phyloP scores from a whole-genome alignment of 2,113 vertebrate genomes.

The Heliornis fulica region DNA sequence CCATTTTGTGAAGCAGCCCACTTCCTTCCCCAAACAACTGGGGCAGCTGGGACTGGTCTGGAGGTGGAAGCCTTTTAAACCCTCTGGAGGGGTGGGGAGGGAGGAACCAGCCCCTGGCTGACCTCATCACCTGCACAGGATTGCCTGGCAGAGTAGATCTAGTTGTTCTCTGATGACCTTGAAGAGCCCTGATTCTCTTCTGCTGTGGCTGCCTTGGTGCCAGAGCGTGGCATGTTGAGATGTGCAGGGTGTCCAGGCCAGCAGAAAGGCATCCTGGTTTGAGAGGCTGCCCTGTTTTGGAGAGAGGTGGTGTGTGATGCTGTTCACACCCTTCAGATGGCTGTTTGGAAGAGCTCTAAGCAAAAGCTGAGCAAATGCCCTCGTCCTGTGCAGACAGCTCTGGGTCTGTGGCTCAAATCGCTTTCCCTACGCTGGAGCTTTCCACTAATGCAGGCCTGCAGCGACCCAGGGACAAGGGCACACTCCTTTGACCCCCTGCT shows the following conservation, averaged over 20 bases:
- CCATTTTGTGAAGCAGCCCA: not conserved
- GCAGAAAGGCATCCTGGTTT: not conserved
- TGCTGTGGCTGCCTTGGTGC: not conserved
- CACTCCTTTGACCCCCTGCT: not conserved
- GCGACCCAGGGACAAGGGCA: not conserved
- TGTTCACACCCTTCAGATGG: not conserved
- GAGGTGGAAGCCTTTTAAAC: not conserved
- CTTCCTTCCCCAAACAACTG: not conserved
- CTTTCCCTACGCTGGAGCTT: not conserved
- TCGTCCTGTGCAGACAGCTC: not conserved
- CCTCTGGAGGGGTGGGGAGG: not conserved
- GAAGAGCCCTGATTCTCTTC: not conserved
- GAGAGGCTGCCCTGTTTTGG: not conserved
- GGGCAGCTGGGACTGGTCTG: not conserved
- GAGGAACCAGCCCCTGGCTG: not conserved
- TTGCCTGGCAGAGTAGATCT: not conserved
- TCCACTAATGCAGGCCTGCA: not conserved
- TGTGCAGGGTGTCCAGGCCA: not conserved
- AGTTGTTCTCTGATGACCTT: not conserved
- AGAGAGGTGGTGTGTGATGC: not conserved
- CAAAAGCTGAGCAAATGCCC: not conserved
- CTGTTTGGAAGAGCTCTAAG: not conserved
- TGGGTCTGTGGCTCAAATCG: not conserved
- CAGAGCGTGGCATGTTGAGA: not conserved
- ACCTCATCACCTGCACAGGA: not conserved